Conservation (phyloP, 37 sponge, comb jelly and placozoan genomes). For the Halichondria panicea region DNA sequence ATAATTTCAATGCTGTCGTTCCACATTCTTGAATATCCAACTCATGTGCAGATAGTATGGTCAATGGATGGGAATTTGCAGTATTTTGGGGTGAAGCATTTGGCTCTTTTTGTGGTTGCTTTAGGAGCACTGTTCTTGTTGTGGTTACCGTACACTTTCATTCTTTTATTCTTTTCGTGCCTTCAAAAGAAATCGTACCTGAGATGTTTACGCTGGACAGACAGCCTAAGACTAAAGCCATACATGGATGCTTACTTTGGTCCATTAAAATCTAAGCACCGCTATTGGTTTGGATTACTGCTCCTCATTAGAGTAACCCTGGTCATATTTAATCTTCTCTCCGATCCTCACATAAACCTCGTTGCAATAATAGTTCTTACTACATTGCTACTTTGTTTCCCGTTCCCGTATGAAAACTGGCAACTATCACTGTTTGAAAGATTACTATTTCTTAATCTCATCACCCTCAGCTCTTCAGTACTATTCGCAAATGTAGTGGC, state of each 20-base stretch:
- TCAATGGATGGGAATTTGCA: background rate
- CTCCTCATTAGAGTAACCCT: background rate
- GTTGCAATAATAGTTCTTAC: too few species aligned
- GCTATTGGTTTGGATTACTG: constrained; percentile 1
- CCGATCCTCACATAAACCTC: too few species aligned
- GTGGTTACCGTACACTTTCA: background rate
- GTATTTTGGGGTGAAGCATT: background rate
- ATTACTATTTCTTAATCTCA: too few species aligned
- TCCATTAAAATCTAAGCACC: background rate
- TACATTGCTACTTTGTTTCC: too few species aligned
- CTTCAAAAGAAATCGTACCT: background rate
- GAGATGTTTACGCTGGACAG: background rate
- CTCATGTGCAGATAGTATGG: background rate
- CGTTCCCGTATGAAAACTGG: too few species aligned
- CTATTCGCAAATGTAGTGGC: too few species aligned
- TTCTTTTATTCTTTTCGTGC: background rate
- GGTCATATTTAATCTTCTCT: too few species aligned
- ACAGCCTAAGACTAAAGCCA: background rate
- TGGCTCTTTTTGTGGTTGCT: background rate
- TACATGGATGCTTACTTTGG: background rate
- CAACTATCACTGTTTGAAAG: too few species aligned
- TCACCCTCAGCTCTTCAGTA: too few species aligned
- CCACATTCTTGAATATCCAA: background rate
- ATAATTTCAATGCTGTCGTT: background rate
- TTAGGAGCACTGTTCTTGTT: background rate